Conservation (phyloP, 2,797 vertebrate species). For the Tinamus major region DNA sequence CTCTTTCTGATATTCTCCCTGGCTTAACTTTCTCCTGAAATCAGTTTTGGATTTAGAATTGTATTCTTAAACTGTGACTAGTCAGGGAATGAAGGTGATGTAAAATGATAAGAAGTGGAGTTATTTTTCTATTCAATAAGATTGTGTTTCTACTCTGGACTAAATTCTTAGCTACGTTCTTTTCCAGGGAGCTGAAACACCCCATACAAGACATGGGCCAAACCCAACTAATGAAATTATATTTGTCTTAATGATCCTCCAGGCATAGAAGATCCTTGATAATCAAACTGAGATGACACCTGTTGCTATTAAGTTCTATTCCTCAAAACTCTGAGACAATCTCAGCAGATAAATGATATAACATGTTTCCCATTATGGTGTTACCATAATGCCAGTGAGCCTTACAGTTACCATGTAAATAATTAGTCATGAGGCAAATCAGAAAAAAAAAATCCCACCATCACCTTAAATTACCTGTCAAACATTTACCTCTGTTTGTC, state of each 20-base stretch:
- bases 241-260: constrained; percentile 52
- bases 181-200: neutral
- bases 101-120: neutral
- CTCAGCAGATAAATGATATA: constrained; percentile 42
- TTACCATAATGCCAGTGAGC: constrained; percentile 55
- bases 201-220: constrained; percentile 3
- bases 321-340: constrained; percentile 41
- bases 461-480: constrained; percentile 64
- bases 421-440: constrained; percentile 69
- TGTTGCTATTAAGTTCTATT: neutral
- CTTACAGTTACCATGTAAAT: constrained; percentile 66
- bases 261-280: constrained; percentile 26
- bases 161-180: neutral
- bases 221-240: constrained; percentile 47
- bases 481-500: constrained; percentile 35
- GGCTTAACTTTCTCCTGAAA: neutral
- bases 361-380: constrained; percentile 31
- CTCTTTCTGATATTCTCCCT: neutral
- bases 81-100: neutral
- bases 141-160: neutral
- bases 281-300: constrained; percentile 47
- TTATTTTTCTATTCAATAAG: neutral
- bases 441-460: constrained; percentile 24
- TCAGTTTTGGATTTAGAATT: neutral
- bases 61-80: neutral